These are phyloP conservation scores for Sipha flava DNA, from an alignment of 1,140 invertebrate genomes.

Conservation along the genomic window DNA sequence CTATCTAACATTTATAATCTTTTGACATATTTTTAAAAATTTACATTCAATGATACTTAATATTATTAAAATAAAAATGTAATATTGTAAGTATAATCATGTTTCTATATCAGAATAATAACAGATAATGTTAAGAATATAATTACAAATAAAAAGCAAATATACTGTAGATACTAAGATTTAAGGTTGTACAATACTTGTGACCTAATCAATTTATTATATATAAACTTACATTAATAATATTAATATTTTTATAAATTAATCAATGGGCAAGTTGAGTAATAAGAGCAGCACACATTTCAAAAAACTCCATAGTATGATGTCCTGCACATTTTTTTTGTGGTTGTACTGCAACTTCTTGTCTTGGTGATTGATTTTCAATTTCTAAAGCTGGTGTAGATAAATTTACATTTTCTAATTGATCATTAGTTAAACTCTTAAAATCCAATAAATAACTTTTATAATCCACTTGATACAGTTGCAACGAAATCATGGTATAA, in stretches of 20 bases:
- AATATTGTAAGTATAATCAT: too few relatives aligned
- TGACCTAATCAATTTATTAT: not conserved
- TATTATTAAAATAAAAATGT: too few relatives aligned
- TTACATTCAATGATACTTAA: too few relatives aligned
- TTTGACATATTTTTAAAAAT: too few relatives aligned
- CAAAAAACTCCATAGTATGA: slow-evolving; percentile 99
- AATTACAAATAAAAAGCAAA: too few relatives aligned
- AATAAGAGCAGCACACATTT: slow-evolving; percentile 98
- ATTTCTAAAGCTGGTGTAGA: slow-evolving; percentile 27
- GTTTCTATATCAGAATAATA: too few relatives aligned
- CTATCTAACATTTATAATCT: too few relatives aligned
- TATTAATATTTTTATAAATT: not conserved
- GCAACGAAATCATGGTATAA: slow-evolving; percentile 94
- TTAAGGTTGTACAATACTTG: too few relatives aligned
- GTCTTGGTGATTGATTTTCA: slow-evolving; percentile 7
- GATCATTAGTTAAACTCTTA: slow-evolving; percentile 81
- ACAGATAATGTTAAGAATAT: too few relatives aligned
- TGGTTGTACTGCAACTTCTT: slow-evolving; percentile 43
- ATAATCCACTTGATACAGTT: slow-evolving; percentile 97
- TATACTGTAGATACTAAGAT: not conserved
- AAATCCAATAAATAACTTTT: slow-evolving; percentile 97
- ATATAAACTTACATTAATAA: not conserved
- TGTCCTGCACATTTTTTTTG: slow-evolving; percentile 52
- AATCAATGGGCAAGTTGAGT: slow-evolving; percentile 85
- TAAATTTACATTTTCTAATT: slow-evolving; percentile 46